Conservation (phyloP, 2,797 vertebrate species). For the Tokudaia tokunoshimensis region DNA sequence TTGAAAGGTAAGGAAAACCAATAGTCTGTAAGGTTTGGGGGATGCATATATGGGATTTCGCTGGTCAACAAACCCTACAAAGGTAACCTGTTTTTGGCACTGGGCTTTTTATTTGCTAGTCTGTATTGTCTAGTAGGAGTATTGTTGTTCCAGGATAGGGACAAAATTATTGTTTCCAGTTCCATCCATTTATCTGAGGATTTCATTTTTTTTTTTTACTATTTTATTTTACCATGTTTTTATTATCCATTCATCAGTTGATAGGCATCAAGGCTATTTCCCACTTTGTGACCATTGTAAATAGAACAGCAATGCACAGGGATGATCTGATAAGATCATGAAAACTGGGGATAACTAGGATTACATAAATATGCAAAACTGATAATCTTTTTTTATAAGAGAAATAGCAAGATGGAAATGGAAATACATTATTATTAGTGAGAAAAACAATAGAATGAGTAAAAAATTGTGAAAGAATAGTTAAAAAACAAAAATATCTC, state of each 20-base stretch:
- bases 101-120: not conserved
- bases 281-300: not conserved
- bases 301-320: not conserved
- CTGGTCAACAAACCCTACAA: not conserved
- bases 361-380: not conserved
- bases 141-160: not conserved
- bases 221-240: not conserved
- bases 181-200: not conserved
- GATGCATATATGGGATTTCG: not conserved
- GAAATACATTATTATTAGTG: not conserved
- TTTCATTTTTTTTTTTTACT: not conserved
- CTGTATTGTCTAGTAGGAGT: not conserved
- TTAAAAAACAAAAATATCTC: not conserved
- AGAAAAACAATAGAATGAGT: not conserved
- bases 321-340: not conserved
- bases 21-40: not conserved
- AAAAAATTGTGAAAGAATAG: constrained; percentile 9
- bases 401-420: constrained; percentile 23
- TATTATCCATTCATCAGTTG: not conserved
- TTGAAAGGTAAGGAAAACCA: not conserved
- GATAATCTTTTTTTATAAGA: not conserved
- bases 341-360: not conserved
- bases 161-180: not conserved
- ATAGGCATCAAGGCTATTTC: not conserved
- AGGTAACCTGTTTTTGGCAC: not conserved